phyloP scores from a whole-genome alignment of 2,888 invertebrate genomes.

The Tipula helvola region DNA sequence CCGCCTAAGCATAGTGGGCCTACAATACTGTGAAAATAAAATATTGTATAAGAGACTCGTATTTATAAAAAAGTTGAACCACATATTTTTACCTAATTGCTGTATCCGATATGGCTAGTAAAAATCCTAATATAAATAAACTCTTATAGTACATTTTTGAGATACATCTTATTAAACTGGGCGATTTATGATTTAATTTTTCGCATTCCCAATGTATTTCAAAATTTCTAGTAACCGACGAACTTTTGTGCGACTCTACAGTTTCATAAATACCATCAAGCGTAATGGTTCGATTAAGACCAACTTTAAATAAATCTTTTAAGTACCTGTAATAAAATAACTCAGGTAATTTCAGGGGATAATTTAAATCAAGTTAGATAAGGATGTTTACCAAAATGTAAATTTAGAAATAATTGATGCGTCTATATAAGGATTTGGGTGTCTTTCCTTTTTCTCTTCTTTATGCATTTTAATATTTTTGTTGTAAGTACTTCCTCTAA shows the following conservation, averaged over 20 bases:
- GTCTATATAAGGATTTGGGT: constrained; percentile 47
- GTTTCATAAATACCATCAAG: constrained; percentile 44
- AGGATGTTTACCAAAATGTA: constrained; percentile 49
- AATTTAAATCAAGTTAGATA: not conserved
- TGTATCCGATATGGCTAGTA: constrained; percentile 27
- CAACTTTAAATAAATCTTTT: constrained; percentile 39
- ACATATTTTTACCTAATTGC: constrained; percentile 25
- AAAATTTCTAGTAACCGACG: constrained; percentile 36
- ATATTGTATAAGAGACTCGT: no score
- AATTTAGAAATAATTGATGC: constrained; percentile 51
- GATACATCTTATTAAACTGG: constrained; percentile 37
- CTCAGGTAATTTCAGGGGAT: constrained; percentile 19
- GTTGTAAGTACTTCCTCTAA: not conserved
- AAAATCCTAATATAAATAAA: constrained; percentile 28
- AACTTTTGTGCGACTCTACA: constrained; percentile 40
- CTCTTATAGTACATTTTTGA: constrained; percentile 34
- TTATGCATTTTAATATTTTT: constrained; percentile 16
- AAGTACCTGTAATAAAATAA: constrained; percentile 33
- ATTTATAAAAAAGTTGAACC: no score
- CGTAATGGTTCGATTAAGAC: constrained; percentile 38
- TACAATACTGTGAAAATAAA: constrained; percentile 37
- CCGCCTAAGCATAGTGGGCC: constrained; percentile 53
- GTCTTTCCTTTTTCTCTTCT: constrained; percentile 38
- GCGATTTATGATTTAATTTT: constrained; percentile 26
- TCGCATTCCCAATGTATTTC: constrained; percentile 34